These are phyloP conservation scores for Notothenia rossii DNA, from an alignment of 2,113 vertebrate species.

Conservation along the genomic window DNA sequence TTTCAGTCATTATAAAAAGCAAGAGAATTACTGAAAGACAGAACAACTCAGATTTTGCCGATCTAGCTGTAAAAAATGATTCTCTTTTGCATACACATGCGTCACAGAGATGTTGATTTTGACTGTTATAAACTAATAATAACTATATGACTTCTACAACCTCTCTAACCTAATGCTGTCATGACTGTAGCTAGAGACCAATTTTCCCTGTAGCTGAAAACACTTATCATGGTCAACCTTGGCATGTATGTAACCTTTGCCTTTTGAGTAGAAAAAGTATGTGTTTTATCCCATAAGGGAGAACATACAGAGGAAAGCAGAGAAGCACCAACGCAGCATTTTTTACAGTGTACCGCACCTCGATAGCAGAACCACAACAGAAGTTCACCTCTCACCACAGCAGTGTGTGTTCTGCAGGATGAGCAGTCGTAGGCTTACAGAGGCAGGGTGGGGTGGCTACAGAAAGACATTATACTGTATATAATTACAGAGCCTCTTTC, in stretches of 20 bases:
- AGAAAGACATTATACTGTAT: constrained; percentile 38
- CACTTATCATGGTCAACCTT: neutral
- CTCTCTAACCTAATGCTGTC: neutral
- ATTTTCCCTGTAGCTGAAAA: neutral
- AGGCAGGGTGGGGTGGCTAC: constrained; percentile 50
- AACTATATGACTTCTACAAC: neutral
- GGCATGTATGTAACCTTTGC: neutral
- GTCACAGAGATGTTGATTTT: too few species aligned
- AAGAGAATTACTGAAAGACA: neutral
- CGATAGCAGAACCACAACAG: constrained; percentile 10
- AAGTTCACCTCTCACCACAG: constrained; percentile 37
- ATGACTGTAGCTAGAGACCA: neutral
- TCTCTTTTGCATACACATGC: neutral
- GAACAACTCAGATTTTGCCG: neutral
- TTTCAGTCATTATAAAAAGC: neutral
- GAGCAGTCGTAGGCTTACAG: constrained; percentile 21
- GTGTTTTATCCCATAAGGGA: neutral
- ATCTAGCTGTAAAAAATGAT: neutral
- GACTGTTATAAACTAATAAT: neutral
- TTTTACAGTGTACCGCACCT: constrained; percentile 13
- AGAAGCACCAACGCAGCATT: neutral
- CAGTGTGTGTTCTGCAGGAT: constrained; percentile 35
- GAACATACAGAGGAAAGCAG: neutral
- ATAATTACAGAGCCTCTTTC: constrained; percentile 64
- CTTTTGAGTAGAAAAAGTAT: neutral